Evolutionary conservation across 1,140 invertebrate species (phyloP).

Genomic region (Galleria mellonella): DNA sequence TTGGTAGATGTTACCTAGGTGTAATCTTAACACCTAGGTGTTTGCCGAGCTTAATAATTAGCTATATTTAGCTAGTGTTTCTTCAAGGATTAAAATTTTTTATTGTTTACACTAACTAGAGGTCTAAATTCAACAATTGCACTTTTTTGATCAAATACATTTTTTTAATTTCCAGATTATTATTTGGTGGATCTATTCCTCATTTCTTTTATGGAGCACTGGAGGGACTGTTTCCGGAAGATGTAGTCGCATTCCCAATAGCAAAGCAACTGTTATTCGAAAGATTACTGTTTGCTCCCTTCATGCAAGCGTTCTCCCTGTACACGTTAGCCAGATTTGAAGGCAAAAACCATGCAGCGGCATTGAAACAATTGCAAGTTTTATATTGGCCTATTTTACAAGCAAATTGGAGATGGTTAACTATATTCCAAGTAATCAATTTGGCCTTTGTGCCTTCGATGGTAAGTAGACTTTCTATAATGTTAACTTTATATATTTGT

Average conservation of each 20-base stretch:
- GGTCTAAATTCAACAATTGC: too few species aligned
- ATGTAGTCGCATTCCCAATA: constrained; percentile 70
- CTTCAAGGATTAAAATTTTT: too few species aligned
- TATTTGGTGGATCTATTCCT: constrained; percentile 83
- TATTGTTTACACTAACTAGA: too few species aligned
- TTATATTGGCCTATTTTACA: constrained; percentile 78
- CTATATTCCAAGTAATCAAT: constrained; percentile 81
- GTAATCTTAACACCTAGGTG: too few species aligned
- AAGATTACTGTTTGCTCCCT: constrained; percentile 79
- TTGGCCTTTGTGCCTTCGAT: constrained; percentile 81
- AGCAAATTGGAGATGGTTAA: constrained; percentile 83
- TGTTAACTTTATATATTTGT: constrained; percentile 12
- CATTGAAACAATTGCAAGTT: constrained; percentile 75
- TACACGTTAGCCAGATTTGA: constrained; percentile 82
- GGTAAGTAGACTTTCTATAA: constrained; percentile 66
- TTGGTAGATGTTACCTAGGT: too few species aligned
- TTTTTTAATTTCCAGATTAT: constrained; percentile 63
- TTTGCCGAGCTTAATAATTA: too few species aligned
- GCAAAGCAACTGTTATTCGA: constrained; percentile 78
- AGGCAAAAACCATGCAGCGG: constrained; percentile 78
- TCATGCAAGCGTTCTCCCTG: constrained; percentile 80
- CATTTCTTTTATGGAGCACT: constrained; percentile 82
- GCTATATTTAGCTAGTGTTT: too few species aligned
- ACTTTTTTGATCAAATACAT: too few species aligned
- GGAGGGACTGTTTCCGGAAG: constrained; percentile 74